These are phyloP conservation scores for Sebastes miniatus DNA, from an alignment of 2,797 vertebrate genomes.

Conservation along the genomic window DNA sequence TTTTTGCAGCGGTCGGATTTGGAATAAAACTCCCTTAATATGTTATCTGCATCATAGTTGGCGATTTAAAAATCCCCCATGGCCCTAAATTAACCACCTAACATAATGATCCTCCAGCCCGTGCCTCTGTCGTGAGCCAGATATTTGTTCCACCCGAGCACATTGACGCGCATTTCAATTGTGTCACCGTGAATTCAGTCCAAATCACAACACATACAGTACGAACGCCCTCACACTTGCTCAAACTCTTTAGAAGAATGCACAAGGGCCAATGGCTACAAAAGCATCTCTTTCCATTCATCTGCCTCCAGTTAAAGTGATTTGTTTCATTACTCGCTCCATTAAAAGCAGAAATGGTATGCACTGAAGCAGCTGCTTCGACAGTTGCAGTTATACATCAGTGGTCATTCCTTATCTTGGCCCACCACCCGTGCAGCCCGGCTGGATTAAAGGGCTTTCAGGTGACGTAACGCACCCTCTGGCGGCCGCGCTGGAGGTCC, in stretches of 20 bases:
- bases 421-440: constrained; percentile 33
- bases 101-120: constrained; percentile 42
- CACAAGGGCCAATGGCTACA: fast-evolving
- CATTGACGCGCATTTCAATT: neutral
- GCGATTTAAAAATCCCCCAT: neutral
- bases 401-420: constrained; percentile 41
- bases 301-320: neutral
- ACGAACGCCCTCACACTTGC: neutral
- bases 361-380: constrained; percentile 2
- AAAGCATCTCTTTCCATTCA: neutral
- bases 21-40: constrained; percentile 1
- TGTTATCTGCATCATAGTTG: constrained; percentile 14
- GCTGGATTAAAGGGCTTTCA: constrained; percentile 42
- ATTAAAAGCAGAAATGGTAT: neutral
- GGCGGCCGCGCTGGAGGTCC: neutral
- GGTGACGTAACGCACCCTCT: constrained; percentile 47
- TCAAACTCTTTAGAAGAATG: neutral
- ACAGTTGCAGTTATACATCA: neutral
- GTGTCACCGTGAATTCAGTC: constrained; percentile 5
- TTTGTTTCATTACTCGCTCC: neutral
- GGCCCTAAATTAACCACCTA: constrained; percentile 30
- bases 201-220: neutral
- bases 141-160: constrained; percentile 28
- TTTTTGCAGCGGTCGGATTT: neutral
- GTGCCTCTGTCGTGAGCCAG: constrained; percentile 29